Base-by-base conservation (phyloP, 2,888 invertebrate species). In the Leucoma salicis region DNA sequence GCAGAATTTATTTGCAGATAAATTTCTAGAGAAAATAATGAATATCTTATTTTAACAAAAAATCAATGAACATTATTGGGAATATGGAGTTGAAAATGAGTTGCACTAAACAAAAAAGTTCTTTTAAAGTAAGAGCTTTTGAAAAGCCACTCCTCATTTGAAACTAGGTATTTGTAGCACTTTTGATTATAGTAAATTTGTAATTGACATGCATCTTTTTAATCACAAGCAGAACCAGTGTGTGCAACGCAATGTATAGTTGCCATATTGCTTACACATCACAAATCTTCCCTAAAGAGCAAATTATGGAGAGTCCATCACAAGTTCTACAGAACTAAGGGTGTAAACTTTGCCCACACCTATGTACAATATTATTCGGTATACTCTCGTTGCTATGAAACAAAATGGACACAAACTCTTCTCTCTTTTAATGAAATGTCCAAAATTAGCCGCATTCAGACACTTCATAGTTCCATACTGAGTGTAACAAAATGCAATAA, bases 401-500 rank as follows among this genome's bases (percentile, higher is more conserved):
- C 58, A 72, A 53, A 69, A 71, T 66, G 70, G 74, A 74, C 71
- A 70, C 33, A 50, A 61, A 60, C 57, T 63, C 50, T 62, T 63
- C 64, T 63, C 60, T 42, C 65, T 62, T 45, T 56, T 59, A 70
- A 53, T 53, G 57, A 51, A 63, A 64, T 52, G 55, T 63, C 66
- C 62, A 61, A 65, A 53, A 53, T 56, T 58, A 66, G 63, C 64
- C 60, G 36, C 56, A 62, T 63, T 47, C 51, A 61, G 60, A 53
- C 46, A 59, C 56, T 59, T 52, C 46, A 52, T 66, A 66, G 65
- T 72, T 73, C 60, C 66, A 71, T 68, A 65, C 67, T 70, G 76
- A 81, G 74, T 82, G 81, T 84, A 87, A 89, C 85, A 83, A 84
- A 88, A 88, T 77, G 84, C 83, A 80, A 83, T 84, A 82, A 83